phyloP scores from a whole-genome alignment of 2,888 invertebrate genomes.

The Globia sparganii region DNA sequence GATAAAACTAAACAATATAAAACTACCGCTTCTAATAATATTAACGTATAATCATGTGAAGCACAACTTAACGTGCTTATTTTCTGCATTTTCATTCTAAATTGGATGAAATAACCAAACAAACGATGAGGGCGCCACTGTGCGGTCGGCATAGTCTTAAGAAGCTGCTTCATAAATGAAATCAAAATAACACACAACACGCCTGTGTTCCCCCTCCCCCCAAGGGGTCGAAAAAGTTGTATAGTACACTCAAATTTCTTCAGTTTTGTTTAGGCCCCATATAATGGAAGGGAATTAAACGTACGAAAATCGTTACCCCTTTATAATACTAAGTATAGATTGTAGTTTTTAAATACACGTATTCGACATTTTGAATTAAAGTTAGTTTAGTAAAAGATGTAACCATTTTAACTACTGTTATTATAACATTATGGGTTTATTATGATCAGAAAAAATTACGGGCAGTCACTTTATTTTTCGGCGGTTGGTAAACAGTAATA shows the following conservation, averaged over 20 bases:
- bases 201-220: neutral
- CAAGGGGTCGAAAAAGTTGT: neutral
- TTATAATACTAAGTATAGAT: neutral
- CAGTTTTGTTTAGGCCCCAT: neutral
- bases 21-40: too few species aligned
- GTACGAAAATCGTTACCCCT: neutral
- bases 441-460: too few species aligned
- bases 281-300: neutral
- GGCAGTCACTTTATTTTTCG: too few species aligned
- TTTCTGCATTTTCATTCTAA: too few species aligned
- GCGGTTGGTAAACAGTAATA: too few species aligned
- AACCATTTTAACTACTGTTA: neutral
- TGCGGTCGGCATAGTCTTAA: too few species aligned
- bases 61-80: too few species aligned
- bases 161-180: neutral
- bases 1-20: too few species aligned
- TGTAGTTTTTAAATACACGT: neutral
- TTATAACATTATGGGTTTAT: neutral
- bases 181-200: slow-evolving; percentile 4
- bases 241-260: neutral
- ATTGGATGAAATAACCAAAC: too few species aligned
- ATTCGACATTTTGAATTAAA: neutral
- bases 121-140: too few species aligned
- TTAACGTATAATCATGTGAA: too few species aligned
- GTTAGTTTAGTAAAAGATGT: neutral